Conservation (phyloP, 2,797 vertebrate genomes). For the Allobates femoralis region DNA sequence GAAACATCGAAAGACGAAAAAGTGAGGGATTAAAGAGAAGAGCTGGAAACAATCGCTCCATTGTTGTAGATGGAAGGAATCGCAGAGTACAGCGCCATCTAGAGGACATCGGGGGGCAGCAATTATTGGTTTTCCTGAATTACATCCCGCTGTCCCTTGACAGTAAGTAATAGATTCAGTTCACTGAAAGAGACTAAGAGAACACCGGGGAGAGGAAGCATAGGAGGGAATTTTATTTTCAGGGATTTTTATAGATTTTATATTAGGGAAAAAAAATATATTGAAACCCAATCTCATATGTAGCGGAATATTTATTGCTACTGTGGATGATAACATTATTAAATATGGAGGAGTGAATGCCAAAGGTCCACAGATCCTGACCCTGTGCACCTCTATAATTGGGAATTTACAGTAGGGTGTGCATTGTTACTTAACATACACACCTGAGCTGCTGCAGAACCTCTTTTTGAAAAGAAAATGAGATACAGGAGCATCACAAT, state of each 20-base stretch:
- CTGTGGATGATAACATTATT: neutral
- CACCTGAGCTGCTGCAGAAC: neutral
- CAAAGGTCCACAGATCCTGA: neutral
- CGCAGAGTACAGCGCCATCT: slow-evolving; percentile 93
- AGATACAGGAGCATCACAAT: too few species aligned
- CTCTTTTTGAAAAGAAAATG: neutral
- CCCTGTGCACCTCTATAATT: neutral
- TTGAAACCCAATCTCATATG: neutral
- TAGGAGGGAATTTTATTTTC: neutral
- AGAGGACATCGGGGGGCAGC: slow-evolving; percentile 77
- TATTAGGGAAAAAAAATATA: neutral
- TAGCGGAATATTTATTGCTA: neutral
- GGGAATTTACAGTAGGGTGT: neutral
- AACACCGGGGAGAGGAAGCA: too few species aligned
- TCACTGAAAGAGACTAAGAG: neutral
- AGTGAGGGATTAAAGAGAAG: slow-evolving; percentile 71
- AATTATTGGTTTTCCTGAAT: neutral
- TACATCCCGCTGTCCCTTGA: neutral
- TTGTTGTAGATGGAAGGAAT: slow-evolving; percentile 81
- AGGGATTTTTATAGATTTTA: neutral
- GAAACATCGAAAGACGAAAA: slow-evolving; percentile 74
- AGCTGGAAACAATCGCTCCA: slow-evolving; percentile 82
- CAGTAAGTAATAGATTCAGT: neutral
- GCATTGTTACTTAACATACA: neutral
- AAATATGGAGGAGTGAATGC: neutral